Base-by-base conservation (phyloP, 1,140 invertebrate genomes). In the Bombus vancouverensis region DNA sequence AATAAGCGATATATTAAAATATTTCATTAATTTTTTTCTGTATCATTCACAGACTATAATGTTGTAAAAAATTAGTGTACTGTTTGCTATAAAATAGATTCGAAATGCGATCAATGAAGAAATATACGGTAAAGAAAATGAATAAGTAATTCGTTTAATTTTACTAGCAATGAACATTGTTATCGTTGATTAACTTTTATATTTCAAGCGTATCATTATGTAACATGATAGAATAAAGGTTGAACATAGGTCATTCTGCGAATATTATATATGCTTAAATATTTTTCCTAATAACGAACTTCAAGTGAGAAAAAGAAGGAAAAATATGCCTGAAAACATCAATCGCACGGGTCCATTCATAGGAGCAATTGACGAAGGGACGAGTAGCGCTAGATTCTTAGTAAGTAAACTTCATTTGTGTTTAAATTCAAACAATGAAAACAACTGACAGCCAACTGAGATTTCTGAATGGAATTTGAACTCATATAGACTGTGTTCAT, bases 321-420 rank as follows among this genome's bases (percentile, higher is more conserved):
- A 12, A 83, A 91, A 84, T 5, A 95, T 95, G 94, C 88, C 93
- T 28, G 88, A 91, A 65, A 90, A 87, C 32, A 44, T 83, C 4
- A 90, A 90, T 78, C 89, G 73, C 83, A 91, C 88, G 65, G 94
- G 93, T n/a, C 96, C 96, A 32, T 94, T 97, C 15, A 95, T 98
- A 78, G 97, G 97, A 34, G 97, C 99, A 32, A 98, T 99, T 81
- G 99, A 99, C 93, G 98, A 99, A 95, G 99, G 99, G 80, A 99
- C 99, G 3, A 98, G 98, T 73, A 99, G 98, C 92, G 97, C 98
- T 34, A 96, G 99, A 88, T 99, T 99, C 96, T 96, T 99, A 91
- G 97, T 97, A 94, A 95, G 94, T 90, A 59, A 37, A 28, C 1
- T n/a, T 59, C 22, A 22, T 76, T 68, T 65, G 0, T 76, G 1